These are phyloP conservation scores for Agapornis roseicollis DNA, from an alignment of 2,113 vertebrate genomes.

Conservation along the genomic window DNA sequence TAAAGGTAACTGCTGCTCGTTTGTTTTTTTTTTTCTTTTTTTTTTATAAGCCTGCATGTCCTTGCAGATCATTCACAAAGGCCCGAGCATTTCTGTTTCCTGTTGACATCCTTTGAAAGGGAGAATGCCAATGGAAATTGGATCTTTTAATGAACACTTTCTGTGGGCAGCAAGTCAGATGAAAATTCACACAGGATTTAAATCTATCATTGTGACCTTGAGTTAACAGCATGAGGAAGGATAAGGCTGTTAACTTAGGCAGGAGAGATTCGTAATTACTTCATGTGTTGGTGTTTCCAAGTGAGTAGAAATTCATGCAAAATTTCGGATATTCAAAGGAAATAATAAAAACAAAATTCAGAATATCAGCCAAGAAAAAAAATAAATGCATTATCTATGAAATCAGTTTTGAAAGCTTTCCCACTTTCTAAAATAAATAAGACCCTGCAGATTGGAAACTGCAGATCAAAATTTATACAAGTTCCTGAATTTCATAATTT, in stretches of 20 bases:
- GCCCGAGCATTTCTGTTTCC: slow-evolving; percentile 34
- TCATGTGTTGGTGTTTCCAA: slow-evolving; percentile 15
- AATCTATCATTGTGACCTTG: slow-evolving; percentile 39
- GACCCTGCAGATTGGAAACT: not conserved
- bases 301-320: not conserved
- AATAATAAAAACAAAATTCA: not conserved
- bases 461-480: not conserved
- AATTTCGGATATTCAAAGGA: slow-evolving; percentile 27
- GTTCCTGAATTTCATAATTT: not conserved
- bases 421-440: not conserved
- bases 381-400: not conserved
- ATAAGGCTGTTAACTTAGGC: slow-evolving; percentile 16
- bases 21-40: too few relatives aligned
- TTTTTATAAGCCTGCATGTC: slow-evolving; percentile 8
- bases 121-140: slow-evolving; percentile 41
- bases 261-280: slow-evolving; percentile 40
- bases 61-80: slow-evolving; percentile 56
- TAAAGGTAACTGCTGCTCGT: slow-evolving; percentile 40
- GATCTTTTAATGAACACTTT: slow-evolving; percentile 48
- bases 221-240: slow-evolving; percentile 28
- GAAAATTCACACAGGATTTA: slow-evolving; percentile 39
- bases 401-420: slow-evolving; percentile 8
- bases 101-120: slow-evolving; percentile 46
- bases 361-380: not conserved
- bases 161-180: slow-evolving; percentile 14